Evolutionary conservation across 2,797 vertebrate species (phyloP).

Genomic region (Fundulus diaphanus): DNA sequence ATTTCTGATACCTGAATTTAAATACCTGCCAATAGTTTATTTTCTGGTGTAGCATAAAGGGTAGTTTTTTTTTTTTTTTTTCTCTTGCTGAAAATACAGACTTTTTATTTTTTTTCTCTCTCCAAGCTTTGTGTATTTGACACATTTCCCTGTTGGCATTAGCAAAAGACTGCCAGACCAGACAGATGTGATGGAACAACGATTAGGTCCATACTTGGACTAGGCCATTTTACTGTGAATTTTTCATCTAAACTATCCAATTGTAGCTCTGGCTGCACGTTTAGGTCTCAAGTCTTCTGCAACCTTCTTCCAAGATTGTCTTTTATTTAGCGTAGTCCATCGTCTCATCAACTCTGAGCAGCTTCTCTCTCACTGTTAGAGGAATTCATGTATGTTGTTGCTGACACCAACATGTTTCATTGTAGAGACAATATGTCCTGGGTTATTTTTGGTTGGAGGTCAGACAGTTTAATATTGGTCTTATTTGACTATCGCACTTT

Average conservation of each 20-base stretch:
- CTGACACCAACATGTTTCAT: too few relatives aligned
- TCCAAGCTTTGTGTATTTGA: not conserved
- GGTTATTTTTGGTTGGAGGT: too few relatives aligned
- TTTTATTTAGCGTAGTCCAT: too few relatives aligned
- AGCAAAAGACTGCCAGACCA: not conserved
- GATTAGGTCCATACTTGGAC: not conserved
- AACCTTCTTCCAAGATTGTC: not conserved
- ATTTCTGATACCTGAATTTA: not conserved
- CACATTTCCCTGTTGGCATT: not conserved
- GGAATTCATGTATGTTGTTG: too few relatives aligned
- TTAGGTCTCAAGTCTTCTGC: not conserved
- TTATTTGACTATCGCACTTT: too few relatives aligned
- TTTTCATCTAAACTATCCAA: not conserved
- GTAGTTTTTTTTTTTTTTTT: not conserved
- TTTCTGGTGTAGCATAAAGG: not conserved
- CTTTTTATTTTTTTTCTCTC: not conserved
- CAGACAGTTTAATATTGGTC: too few relatives aligned
- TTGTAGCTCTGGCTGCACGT: not conserved
- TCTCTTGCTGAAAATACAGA: not conserved
- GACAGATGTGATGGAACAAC: not conserved
- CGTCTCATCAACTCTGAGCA: too few relatives aligned
- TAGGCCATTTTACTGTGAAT: not conserved
- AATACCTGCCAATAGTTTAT: not conserved
- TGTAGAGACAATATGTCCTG: too few relatives aligned
- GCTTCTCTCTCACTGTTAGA: too few relatives aligned